These are phyloP conservation scores for Adelphocoris suturalis DNA, from an alignment of 2,888 invertebrate genomes.

Conservation along the genomic window DNA sequence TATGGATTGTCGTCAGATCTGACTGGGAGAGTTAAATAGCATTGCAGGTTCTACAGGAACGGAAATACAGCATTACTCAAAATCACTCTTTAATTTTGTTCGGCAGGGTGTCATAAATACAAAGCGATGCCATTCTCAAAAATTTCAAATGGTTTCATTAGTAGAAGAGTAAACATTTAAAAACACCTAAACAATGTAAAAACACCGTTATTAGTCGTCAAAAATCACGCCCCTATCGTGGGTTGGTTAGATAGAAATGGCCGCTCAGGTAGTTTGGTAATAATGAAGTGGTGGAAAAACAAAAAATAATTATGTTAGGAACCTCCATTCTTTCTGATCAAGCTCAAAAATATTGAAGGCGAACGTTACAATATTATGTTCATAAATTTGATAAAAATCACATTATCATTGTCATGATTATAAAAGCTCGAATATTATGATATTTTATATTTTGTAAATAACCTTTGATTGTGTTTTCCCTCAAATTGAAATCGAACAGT, in stretches of 20 bases:
- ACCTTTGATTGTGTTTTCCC: conserved; percentile 62
- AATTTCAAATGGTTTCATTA: conserved; percentile 48
- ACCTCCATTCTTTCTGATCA: conserved; percentile 27
- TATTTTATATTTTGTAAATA: conserved; percentile 48
- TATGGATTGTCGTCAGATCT: too few species aligned
- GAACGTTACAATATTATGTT: conserved; percentile 50
- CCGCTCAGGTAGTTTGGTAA: conserved; percentile 15
- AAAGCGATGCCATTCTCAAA: conserved; percentile 63
- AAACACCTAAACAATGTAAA: conserved; percentile 50
- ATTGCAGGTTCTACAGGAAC: not conserved
- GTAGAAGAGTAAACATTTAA: conserved; percentile 53
- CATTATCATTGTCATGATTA: conserved; percentile 74
- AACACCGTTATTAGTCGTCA: conserved; percentile 33
- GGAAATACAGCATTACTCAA: conserved; percentile 12
- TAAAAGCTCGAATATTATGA: conserved; percentile 74
- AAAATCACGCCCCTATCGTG: not conserved
- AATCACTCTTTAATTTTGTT: conserved; percentile 63
- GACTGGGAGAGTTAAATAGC: not conserved
- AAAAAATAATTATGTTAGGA: not conserved
- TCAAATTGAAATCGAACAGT: conserved; percentile 23
- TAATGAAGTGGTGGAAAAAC: not conserved
- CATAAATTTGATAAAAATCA: conserved; percentile 71
- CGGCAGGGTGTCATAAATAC: conserved; percentile 65
- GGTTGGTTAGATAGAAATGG: conserved; percentile 2
- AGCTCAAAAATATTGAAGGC: conserved; percentile 57